phyloP scores from a whole-genome alignment of 1,140 invertebrate genomes.

The Coboldia fuscipes region DNA sequence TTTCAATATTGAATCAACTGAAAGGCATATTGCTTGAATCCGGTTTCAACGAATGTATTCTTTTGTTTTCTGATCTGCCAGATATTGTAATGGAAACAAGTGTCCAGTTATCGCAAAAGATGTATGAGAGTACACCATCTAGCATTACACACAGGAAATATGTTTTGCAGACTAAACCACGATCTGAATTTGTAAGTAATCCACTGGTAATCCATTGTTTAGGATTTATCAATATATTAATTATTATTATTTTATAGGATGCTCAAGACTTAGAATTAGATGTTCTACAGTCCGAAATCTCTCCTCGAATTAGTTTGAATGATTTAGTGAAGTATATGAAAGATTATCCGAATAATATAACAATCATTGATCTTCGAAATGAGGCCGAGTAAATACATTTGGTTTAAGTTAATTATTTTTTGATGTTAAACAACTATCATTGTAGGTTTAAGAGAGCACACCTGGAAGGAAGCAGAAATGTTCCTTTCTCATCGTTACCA shows the following conservation, averaged over 20 bases:
- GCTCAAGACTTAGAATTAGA: constrained; percentile 42
- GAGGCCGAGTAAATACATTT: constrained; percentile 52
- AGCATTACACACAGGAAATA: constrained; percentile 64
- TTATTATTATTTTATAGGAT: constrained; percentile 30
- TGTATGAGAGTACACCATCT: constrained; percentile 68
- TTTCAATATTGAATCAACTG: constrained; percentile 80
- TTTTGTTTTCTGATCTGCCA: constrained; percentile 93
- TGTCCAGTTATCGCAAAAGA: constrained; percentile 68
- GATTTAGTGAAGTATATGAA: constrained; percentile 58
- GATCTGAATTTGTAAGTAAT: constrained; percentile 23
- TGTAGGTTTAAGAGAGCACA: constrained; percentile 45
- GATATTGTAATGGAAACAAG: constrained; percentile 90
- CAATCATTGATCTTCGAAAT: constrained; percentile 56
- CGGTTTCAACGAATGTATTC: constrained; percentile 93
- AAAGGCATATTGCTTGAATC: constrained; percentile 63
- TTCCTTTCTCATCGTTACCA: constrained; percentile 58
- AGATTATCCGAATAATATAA: constrained; percentile 36
- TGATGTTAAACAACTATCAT: constrained; percentile 5
- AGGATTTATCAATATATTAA: constrained; percentile 5
- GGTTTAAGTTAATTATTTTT: constrained; percentile 17
- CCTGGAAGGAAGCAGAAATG: constrained; percentile 61
- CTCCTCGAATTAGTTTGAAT: constrained; percentile 61
- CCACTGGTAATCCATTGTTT: not conserved
- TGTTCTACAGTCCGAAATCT: constrained; percentile 46
- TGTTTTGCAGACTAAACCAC: constrained; percentile 9